Evolutionary conservation across 2,113 vertebrate species (phyloP), one percentile per base, ranked within the genome.

Genomic region (Microcebus griseorufus): DNA sequence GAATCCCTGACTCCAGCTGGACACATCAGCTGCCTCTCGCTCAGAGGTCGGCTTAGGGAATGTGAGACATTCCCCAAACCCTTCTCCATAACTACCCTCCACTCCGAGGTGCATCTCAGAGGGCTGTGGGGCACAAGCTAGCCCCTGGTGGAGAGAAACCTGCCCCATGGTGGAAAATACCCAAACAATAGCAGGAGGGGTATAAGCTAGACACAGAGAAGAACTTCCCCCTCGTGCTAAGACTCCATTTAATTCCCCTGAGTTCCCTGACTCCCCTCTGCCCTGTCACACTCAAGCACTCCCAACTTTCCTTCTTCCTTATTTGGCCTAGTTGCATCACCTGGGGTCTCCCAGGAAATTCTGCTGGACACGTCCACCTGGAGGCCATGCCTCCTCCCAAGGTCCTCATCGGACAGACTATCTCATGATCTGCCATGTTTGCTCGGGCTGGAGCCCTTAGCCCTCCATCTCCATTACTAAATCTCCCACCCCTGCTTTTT

Each of bases 1-100:
- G 92, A 95, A 97, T 96, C 93, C 94, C 96, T 88, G 93, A 86
- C 94, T 97, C 89, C 87, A 84, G 70, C 32, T 34, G 64, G 82
- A 90, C 86, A 62, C 4, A 51, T 62, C 3, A 22, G 64, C 88
- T 27, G 88, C n/a, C 37, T 78, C 90, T 95, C 25, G 23, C 81
- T 73, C 80, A 75, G 86, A 78, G 87, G 67, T 42, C 0, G 13
- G 34, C 20, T 7, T 51, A 39, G 51, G 32, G 84, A 89, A 25
- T 62, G 62, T 9, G 64, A 78, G 60, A 17, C 27, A 32, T 39
- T 93, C 39, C 75, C 67, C 3, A 7, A 13, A n/a, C 23, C 32
- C 53, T 53, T 91, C 67, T 82, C 62, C 22, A 37, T 12, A 20
- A 1, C 75, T 17, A 20, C 5, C 65, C 6, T 20, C 70, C 9